phyloP scores from a whole-genome alignment of 1,140 invertebrate species.

The Rhynchophorus ferrugineus region DNA sequence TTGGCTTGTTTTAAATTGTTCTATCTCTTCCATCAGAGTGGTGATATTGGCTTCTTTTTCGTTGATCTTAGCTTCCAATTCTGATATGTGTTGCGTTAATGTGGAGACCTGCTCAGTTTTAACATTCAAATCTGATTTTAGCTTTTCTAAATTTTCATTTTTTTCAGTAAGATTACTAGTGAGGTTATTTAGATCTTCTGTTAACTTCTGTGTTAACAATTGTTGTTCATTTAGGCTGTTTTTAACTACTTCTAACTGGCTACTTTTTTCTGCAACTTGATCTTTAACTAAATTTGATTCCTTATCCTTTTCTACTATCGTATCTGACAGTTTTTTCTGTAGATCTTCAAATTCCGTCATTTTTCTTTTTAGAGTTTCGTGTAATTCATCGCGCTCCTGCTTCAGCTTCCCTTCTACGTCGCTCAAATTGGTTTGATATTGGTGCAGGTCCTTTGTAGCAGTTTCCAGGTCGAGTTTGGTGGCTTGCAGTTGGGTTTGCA shows the following conservation, averaged over 20 bases:
- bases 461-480: conserved; percentile 44
- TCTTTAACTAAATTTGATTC: conserved; percentile 10
- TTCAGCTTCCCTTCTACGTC: conserved; percentile 26
- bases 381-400: conserved; percentile 27
- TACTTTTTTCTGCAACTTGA: conserved; percentile 8
- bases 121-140: conserved; percentile 43
- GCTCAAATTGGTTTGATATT: conserved; percentile 24
- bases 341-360: conserved; percentile 45
- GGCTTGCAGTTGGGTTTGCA: conserved; percentile 26
- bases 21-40: conserved; percentile 1
- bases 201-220: conserved; percentile 8
- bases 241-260: conserved; percentile 8
- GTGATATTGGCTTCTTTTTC: not conserved
- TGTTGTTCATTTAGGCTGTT: conserved; percentile 6
- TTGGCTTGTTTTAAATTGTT: not conserved
- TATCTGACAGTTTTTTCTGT: conserved; percentile 36
- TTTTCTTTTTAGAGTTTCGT: conserved; percentile 38
- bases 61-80: conserved; percentile 1
- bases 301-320: conserved; percentile 6
- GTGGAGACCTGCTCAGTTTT: conserved; percentile 33
- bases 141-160: conserved; percentile 45
- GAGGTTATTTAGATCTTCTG: conserved; percentile 2
- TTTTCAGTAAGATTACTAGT: conserved; percentile 17
- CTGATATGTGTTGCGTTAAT: not conserved
- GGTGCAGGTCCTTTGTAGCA: conserved; percentile 28